Evolutionary conservation across 1,140 invertebrate genomes (phyloP).

Genomic region (Tetramorium simillimum): DNA sequence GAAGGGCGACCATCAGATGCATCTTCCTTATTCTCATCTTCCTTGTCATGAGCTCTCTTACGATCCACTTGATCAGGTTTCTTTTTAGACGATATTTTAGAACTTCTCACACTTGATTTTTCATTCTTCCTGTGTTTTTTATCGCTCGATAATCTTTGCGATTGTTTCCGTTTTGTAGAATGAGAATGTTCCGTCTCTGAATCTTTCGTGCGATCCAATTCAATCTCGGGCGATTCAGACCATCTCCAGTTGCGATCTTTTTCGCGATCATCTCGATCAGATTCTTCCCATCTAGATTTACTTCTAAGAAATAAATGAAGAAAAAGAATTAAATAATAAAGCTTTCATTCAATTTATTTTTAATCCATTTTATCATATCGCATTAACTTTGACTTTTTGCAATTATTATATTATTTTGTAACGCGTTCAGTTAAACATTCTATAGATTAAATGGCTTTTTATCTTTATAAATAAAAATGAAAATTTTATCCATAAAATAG

Average conservation of each 20-base stretch:
- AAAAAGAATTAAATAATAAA: not conserved
- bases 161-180: conserved; percentile 32
- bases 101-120: conserved; percentile 12
- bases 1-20: not conserved
- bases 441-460: not conserved
- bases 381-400: not conserved
- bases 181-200: conserved; percentile 42
- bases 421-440: not conserved
- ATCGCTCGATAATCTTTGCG: conserved; percentile 29
- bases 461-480: conserved; percentile 55
- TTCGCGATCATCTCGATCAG: conserved; percentile 65
- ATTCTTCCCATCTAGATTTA: conserved; percentile 80
- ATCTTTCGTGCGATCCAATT: conserved; percentile 59
- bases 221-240: conserved; percentile 90
- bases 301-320: conserved; percentile 61
- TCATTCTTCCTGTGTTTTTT: not conserved
- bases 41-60: conserved; percentile 18
- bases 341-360: not conserved
- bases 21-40: conserved; percentile 4
- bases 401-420: not conserved
- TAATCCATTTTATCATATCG: conserved; percentile 7
- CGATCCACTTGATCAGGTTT: conserved; percentile 6
- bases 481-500: not conserved
- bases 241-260: conserved; percentile 89
- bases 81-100: not conserved